Evolutionary conservation across 2,113 vertebrate species (phyloP).

Genomic region (Stigmatopora nigra): DNA sequence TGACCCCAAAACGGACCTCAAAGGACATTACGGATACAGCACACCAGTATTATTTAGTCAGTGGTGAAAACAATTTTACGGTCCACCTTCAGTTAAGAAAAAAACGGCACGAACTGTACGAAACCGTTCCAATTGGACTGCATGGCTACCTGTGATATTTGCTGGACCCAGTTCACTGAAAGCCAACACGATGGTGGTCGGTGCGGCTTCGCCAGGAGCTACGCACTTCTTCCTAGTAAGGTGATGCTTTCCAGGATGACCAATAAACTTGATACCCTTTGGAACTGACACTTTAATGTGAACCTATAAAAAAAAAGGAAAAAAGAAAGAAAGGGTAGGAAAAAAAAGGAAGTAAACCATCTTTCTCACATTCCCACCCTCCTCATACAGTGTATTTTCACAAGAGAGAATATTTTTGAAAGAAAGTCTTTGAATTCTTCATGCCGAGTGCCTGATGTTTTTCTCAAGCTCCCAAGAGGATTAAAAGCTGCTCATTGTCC

Average conservation of each 20-base stretch:
- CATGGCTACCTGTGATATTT: conserved; percentile 78
- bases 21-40: background rate
- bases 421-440: conserved; percentile 65
- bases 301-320: conserved; percentile 67
- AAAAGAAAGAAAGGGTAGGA: conserved; percentile 5
- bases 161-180: conserved; percentile 79
- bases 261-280: conserved; percentile 84
- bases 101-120: background rate
- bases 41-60: background rate
- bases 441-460: conserved; percentile 65
- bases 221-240: conserved; percentile 85
- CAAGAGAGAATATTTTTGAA: conserved; percentile 45
- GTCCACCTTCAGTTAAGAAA: background rate
- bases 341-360: conserved; percentile 26
- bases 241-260: conserved; percentile 83
- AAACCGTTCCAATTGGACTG: background rate
- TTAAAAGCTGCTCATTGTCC: conserved; percentile 52
- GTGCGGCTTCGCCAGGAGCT: conserved; percentile 76
- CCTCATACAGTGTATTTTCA: conserved; percentile 27
- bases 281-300: conserved; percentile 83
- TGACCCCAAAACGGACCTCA: background rate
- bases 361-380: conserved; percentile 37
- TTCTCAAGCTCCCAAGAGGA: conserved; percentile 56
- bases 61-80: background rate
- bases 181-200: conserved; percentile 79